Conservation (phyloP, 1,140 invertebrate genomes). For the Drosophila sechellia region DNA sequence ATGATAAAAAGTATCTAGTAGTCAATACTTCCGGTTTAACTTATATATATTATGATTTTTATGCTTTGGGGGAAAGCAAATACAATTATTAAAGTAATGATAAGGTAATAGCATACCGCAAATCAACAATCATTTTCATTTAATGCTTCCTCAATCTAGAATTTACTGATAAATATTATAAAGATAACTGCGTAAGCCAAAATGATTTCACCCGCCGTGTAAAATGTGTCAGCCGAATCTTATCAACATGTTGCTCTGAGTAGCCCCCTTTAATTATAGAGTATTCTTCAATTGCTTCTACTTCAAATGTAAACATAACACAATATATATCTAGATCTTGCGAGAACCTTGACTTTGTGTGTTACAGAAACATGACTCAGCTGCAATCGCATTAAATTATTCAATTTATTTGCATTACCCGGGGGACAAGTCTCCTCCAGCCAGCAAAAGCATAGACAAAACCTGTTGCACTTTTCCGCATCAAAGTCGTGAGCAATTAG, state of each 20-base stretch:
- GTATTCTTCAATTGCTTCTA: conserved; percentile 2
- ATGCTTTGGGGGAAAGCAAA: no score
- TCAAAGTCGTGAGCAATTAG: conserved; percentile 70
- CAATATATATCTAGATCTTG: conserved; percentile 36
- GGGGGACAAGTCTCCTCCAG: not conserved
- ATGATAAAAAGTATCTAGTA: no score
- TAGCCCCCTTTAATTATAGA: conserved; percentile 19
- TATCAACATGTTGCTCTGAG: conserved; percentile 15
- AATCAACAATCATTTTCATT: not conserved
- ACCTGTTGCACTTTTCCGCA: conserved; percentile 79
- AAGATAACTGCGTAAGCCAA: conserved; percentile 11
- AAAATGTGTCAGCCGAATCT: conserved; percentile 1
- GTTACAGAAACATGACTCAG: conserved; percentile 30
- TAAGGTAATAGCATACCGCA: not conserved
- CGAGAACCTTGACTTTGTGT: conserved; percentile 7
- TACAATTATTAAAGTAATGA: not conserved
- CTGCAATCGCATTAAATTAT: conserved; percentile 21
- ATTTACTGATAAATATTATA: not conserved
- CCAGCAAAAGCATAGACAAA: no score
- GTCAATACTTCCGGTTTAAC: not conserved
- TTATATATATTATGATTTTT: not conserved
- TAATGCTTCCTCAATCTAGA: conserved; percentile 16
- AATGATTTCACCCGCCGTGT: not conserved
- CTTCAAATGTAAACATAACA: conserved; percentile 26
- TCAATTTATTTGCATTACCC: conserved; percentile 34